These are phyloP conservation scores for Scleropages formosus DNA, from an alignment of 2,797 vertebrate genomes.

Conservation along the genomic window DNA sequence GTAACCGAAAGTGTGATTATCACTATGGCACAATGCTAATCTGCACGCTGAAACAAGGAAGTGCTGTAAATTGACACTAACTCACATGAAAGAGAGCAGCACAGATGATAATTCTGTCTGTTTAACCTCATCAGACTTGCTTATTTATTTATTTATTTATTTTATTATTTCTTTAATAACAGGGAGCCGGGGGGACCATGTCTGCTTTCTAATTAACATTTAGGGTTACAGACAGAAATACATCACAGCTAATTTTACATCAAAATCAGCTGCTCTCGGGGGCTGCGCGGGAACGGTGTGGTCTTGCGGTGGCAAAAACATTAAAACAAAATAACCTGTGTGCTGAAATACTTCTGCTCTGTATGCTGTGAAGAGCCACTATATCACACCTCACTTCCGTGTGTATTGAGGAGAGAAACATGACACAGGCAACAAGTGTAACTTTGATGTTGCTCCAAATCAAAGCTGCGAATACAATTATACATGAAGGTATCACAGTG, in stretches of 20 bases:
- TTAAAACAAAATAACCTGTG: background rate
- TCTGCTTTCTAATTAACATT: background rate
- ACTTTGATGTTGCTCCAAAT: background rate
- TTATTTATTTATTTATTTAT: constrained; percentile 9
- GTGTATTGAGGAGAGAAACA: background rate
- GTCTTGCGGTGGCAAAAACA: background rate
- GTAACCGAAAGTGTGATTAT: background rate
- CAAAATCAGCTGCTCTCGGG: background rate
- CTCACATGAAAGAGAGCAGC: background rate
- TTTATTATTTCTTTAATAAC: too few relatives aligned
- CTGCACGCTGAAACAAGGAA: background rate
- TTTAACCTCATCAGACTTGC: background rate
- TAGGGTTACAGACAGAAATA: background rate
- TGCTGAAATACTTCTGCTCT: background rate
- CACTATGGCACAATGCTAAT: background rate
- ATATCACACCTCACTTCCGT: too few relatives aligned
- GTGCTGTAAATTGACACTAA: background rate
- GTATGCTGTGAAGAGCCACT: background rate
- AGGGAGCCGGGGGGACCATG: background rate
- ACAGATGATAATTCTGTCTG: background rate
- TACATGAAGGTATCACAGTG: background rate
- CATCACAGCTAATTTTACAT: background rate
- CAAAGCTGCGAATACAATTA: background rate
- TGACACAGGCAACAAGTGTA: background rate
- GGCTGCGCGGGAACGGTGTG: background rate